A percentile compares a stretch with the other conserved stretches of the same genome.
Conservation (phyloP, 1,140 invertebrate species). For the Hyposmocoma kahamanoa region DNA sequence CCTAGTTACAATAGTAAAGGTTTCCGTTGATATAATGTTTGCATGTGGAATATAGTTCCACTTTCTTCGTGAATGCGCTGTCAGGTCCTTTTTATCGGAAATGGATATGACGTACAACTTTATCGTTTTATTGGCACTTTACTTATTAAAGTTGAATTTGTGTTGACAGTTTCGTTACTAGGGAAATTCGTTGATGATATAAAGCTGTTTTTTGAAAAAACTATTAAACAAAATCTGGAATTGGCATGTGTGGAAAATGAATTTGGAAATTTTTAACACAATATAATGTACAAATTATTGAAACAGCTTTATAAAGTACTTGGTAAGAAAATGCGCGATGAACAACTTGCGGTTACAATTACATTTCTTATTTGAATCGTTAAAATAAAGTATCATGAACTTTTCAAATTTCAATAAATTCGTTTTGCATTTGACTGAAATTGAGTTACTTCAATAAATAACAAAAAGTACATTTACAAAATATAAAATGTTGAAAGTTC, state of each 20-base stretch:
- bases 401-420: slow-evolving; percentile 14
- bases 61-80: slow-evolving; percentile 43
- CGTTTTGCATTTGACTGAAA: background rate
- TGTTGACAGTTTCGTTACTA: slow-evolving; percentile 49
- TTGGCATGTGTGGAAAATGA: background rate
- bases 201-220: slow-evolving; percentile 2
- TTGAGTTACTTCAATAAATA: too few species aligned
- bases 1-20: slow-evolving; percentile 33
- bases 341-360: slow-evolving; percentile 61
- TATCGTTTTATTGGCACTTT: slow-evolving; percentile 61
- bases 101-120: slow-evolving; percentile 50
- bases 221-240: background rate
- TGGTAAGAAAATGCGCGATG: slow-evolving; percentile 13
- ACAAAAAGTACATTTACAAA: too few species aligned
- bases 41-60: slow-evolving; percentile 8
- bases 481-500: slow-evolving; percentile 2
- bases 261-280: background rate
- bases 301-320: background rate
- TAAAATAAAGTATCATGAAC: slow-evolving; percentile 24
- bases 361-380: slow-evolving; percentile 65
- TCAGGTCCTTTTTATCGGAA: slow-evolving; percentile 34
- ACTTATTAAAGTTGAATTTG: slow-evolving; percentile 35
- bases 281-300: background rate
- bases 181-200: slow-evolving; percentile 31
- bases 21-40: slow-evolving; percentile 12